Evolutionary conservation across 1,140 invertebrate genomes (phyloP), one percentile per base, ranked within the genome.

Genomic region (Drosophila ironensis): DNA sequence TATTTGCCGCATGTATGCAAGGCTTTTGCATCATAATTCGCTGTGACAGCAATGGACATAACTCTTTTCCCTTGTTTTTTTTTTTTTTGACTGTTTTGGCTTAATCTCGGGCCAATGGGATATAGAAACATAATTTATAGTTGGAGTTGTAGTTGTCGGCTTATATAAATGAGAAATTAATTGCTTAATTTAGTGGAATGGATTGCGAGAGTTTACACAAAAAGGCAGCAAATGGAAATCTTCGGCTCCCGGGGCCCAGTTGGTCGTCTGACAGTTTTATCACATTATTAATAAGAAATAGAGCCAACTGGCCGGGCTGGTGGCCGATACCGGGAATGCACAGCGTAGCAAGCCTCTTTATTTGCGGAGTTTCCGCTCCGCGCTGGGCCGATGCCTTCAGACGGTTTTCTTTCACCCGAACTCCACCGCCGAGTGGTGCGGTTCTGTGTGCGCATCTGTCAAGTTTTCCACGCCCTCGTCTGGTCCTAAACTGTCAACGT

Each of bases 221-320:
- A 40, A 71, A 28, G 42, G 33, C 25, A 45, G 30, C 60, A 24
- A 54, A 52, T 53, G 63, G 50, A 57, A 66, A 71, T 68, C 48
- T 50, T 30, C 47, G 41, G 12, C 27, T 17, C 20, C 22, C 12
- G 51, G 35, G 52, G 42, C 59, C 2, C 72, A 68, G 77, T 76
- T 75, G 76, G 45, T 61, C 35, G 53, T 47, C 78, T 70, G 78
- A 82, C 78, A 84, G 78, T 78, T 84, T 84, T 86, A 84, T 84
- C 80, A 86, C 78, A 86, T 84, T 84, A 84, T 84, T 84, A 84
- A 84, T 84, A 86, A 84, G 80, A 84, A 84, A 77, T 86, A 73
- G 69, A 82, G 78, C 78, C 53, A 57, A 11, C 25, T 37, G 16
- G 33, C 33, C 33, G 25, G 12, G 25, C 41, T 48, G 22, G 44